Evolutionary conservation across 2,797 vertebrate species (phyloP), one percentile per base, ranked within the genome.

Genomic region (Nyctibius grandis): DNA sequence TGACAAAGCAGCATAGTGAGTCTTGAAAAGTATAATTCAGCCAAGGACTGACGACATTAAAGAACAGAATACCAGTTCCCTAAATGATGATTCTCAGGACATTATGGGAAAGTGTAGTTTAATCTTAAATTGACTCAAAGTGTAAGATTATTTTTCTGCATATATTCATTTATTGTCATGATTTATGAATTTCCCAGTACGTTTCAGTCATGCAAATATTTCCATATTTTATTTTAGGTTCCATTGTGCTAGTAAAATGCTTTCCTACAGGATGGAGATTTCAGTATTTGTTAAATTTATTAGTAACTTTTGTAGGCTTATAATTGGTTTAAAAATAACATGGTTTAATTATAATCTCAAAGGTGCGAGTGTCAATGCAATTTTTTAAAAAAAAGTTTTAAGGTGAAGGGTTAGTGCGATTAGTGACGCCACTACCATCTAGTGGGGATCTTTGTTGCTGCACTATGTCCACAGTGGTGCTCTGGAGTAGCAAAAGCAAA

Each of bases 391-490:
- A 34, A 5, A 12, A 12, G 9, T 25, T 57, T 68, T 42, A 47
- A 68, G 31, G 50, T 38, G 69, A 84, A 88, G 21, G 21, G 81
- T 63, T 36, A 45, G 26, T n/a, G n/a, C 57, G 90, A 38, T 88
- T 92, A 81, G 45, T 81, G 57, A 10, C 84, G 65, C 29, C 80
- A 84, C 80, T 93, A 93, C 88, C 92, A 93, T 65, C 80, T 94
- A 91, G 83, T 88, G 93, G 88, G 33, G 33, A 75, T 22, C 44
- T 72, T 34, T 64, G 44, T 54, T 50, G 33, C 80, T 92, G 59
- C 86, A 77, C 11, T 25, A 11, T 34, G 53, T 23, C 56, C 2
- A 1, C 22, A 36, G 29, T 28, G 31, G 12, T 70, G 14, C 5
- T 51, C 12, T 20, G 4, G 40, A 70, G 8, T 20, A 42, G 8